Evolutionary conservation across 1,140 invertebrate species (phyloP).

Genomic region (Cotesia typhae): DNA sequence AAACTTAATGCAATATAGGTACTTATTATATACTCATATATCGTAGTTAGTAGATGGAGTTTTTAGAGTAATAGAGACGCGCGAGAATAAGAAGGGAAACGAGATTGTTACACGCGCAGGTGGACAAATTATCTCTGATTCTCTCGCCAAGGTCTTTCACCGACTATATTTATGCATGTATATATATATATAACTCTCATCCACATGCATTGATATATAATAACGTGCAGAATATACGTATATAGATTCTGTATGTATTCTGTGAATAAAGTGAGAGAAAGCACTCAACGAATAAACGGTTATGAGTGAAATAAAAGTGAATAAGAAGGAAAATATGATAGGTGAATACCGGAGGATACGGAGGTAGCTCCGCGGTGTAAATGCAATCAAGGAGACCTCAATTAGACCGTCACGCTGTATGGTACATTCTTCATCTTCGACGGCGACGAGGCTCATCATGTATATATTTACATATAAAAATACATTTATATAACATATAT

Average conservation of each 20-base stretch:
- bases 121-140: conserved; percentile 47
- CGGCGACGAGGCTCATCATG: conserved; percentile 31
- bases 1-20: neutral
- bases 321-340: conserved; percentile 20
- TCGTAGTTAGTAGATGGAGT: no score
- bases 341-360: conserved; percentile 44
- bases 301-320: conserved; percentile 19
- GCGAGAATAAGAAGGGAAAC: conserved; percentile 4
- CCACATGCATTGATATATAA: conserved; percentile 6
- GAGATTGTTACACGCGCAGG: conserved; percentile 39
- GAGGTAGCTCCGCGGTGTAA: conserved; percentile 57
- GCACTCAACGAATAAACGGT: conserved; percentile 34
- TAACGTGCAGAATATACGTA: conserved; percentile 11
- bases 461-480: neutral
- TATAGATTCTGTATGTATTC: no score
- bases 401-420: conserved; percentile 60
- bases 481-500: no score
- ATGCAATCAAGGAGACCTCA: conserved; percentile 62
- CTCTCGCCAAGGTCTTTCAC: conserved; percentile 12
- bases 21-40: no score
- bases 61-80: no score
- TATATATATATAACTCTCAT: conserved; percentile 19
- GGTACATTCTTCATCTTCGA: conserved; percentile 54
- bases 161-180: conserved; percentile 13
- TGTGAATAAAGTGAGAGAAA: conserved; percentile 29